Base-by-base conservation (phyloP, 2,888 invertebrate species). In the Eustalomyia histrio region DNA sequence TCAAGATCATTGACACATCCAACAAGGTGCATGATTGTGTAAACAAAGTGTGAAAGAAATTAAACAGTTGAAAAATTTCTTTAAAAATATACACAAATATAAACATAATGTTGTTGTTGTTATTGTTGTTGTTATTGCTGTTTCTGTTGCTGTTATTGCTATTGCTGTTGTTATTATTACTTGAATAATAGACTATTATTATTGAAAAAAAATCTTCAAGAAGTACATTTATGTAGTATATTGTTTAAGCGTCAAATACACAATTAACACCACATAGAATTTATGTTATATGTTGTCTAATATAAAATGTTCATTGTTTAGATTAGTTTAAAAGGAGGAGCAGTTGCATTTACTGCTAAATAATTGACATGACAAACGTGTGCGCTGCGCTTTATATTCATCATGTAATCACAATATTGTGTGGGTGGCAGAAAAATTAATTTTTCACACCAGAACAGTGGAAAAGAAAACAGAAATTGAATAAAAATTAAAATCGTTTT, bases 31-130 rank as follows among this genome's bases (percentile, higher is more conserved):
- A 21, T 53, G 53, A 2, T 18, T 16, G 35, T 50, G 29, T 29
- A 58, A 69, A 65, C 17, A 71, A 58, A 53, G 58, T 80, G 80
- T 73, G 76, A 80, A 80, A 55, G 63, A 80, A 63, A 76, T 68
- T 71, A 72, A 76, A 76, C 80, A 73, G 76, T 63, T 53, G 58
- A 58, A 33, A 63, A 64, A 69, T 52, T 50, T 47, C n/a, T 58
- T 14, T 33, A 65, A 65, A 71, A 35, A 50, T 16, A 53, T 35
- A 52, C 6, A 1, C 4, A 53, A 14, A 67, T 17, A 55, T n/a
- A 43, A 55, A 24, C 14, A 55, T n/a, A n/a, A n/a, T n/a, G n/a
- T n/a, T n/a, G n/a, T n/a, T n/a, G n/a, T n/a, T n/a, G n/a, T n/a
- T n/a, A n/a, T n/a, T n/a, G n/a, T n/a, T n/a, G n/a, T n/a, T n/a